phyloP scores from a whole-genome alignment of 2,888 invertebrate species.

The Scaptomyza parva region DNA sequence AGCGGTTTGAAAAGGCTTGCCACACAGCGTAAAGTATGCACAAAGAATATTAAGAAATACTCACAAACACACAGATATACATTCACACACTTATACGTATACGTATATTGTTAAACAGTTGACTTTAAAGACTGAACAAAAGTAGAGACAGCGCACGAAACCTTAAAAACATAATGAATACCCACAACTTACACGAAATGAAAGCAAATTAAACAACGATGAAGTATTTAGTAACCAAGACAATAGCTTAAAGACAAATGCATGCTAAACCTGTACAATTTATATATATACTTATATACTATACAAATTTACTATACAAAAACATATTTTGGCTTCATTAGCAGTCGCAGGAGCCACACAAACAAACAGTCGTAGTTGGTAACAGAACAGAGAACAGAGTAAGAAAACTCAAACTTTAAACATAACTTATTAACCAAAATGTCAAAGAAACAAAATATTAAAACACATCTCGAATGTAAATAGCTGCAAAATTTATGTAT shows the following conservation, averaged over 20 bases:
- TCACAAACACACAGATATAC: slow-evolving; percentile 4
- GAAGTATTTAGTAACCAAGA: slow-evolving; percentile 45
- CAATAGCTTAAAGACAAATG: slow-evolving; percentile 36
- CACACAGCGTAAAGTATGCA: slow-evolving; percentile 62
- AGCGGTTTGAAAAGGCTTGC: slow-evolving; percentile 74
- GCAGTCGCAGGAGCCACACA: slow-evolving; percentile 15
- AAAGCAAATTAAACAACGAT: slow-evolving; percentile 37
- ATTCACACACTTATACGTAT: slow-evolving; percentile 10
- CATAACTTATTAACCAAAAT: slow-evolving; percentile 75
- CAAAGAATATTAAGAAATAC: slow-evolving; percentile 60
- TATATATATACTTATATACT: neutral
- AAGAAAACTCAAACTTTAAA: slow-evolving; percentile 61
- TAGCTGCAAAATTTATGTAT: slow-evolving; percentile 48
- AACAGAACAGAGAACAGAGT: slow-evolving; percentile 21
- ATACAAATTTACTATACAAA: slow-evolving; percentile 4
- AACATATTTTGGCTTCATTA: slow-evolving; percentile 24
- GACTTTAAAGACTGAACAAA: slow-evolving; percentile 76
- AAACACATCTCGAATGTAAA: slow-evolving; percentile 50
- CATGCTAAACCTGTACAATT: slow-evolving; percentile 11
- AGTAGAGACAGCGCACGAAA: slow-evolving; percentile 37
- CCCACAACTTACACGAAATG: slow-evolving; percentile 21
- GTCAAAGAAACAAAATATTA: slow-evolving; percentile 49
- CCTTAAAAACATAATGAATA: slow-evolving; percentile 29
- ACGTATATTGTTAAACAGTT: slow-evolving; percentile 58
- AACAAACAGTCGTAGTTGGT: slow-evolving; percentile 28